Evolutionary conservation across 2,888 invertebrate genomes (phyloP).

Genomic region (Troides oblongomaculatus): DNA sequence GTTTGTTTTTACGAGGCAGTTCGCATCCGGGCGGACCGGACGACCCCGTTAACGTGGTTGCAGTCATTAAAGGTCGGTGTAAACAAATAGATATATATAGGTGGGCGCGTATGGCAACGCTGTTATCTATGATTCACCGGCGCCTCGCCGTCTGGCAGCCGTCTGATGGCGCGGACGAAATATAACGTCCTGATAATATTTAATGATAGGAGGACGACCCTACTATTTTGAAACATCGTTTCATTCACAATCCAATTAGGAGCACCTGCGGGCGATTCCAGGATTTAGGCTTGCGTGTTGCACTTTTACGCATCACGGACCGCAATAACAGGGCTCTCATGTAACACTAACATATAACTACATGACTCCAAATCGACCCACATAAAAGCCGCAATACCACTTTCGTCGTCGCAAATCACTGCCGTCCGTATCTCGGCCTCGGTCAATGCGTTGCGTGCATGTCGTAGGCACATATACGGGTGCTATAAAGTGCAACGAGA

Average conservation of each 20-base stretch:
- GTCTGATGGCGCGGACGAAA: constrained; percentile 70
- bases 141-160: constrained; percentile 72
- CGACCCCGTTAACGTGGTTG: constrained; percentile 50
- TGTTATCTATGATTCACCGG: constrained; percentile 77
- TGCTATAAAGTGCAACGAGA: constrained; percentile 75
- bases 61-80: constrained; percentile 72
- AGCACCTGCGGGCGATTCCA: constrained; percentile 6
- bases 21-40: constrained; percentile 48
- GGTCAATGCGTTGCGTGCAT: constrained; percentile 77
- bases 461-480: constrained; percentile 77
- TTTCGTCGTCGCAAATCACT: constrained; percentile 79
- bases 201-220: constrained; percentile 55
- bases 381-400: constrained; percentile 79
- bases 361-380: constrained; percentile 67
- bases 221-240: constrained; percentile 32
- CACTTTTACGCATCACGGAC: constrained; percentile 16
- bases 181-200: constrained; percentile 69
- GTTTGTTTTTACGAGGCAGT: constrained; percentile 54
- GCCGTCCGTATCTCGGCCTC: constrained; percentile 75
- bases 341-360: constrained; percentile 71
- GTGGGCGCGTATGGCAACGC: constrained; percentile 64
- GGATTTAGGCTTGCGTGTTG: constrained; percentile 6
- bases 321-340: constrained; percentile 42
- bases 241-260: constrained; percentile 16
- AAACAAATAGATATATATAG: constrained; percentile 69